Evolutionary conservation across 2,797 vertebrate species (phyloP), one percentile per base, ranked within the genome.

Genomic region (Xyrichtys novacula): DNA sequence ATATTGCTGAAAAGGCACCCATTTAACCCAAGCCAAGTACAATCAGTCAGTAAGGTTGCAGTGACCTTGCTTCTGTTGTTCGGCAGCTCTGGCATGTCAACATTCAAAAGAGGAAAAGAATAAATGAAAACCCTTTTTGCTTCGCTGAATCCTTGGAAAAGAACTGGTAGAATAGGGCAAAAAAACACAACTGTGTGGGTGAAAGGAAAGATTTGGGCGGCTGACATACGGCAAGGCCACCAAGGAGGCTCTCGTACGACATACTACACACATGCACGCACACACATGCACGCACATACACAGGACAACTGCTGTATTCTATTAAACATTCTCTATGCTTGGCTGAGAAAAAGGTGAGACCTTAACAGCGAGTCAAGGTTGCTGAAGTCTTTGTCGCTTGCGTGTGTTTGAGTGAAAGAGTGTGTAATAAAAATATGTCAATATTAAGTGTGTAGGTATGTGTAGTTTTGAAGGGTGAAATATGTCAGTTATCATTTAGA

Each of bases 361-460:
- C 74, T 84, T 75, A 74, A 79, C 58, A 42, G 36, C 61, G 22
- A 60, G 61, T 76, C 70, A 65, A 53, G 71, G 70, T 74, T 71
- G 71, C 70, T 43, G 64, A 65, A 74, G 22, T 60, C 56, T 76
- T 42, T 61, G 20, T 65, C 25, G 25, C 43, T 22, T 12, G 23
- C 34, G 38, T 62, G 52, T 43, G 42, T 38, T 10, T 26, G 22
- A 59, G 23, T 34, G 38, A 56, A 48, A 26, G 17, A 25, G 20
- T 61, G 44, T 55, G 23, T 47, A 34, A 34, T 34, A 34, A 12
- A 32, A 34, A 14, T 34, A 4, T 34, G 32, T 72, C 26, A 56
- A 15, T 65, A n/a, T 29, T 64, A 20, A 63, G 15, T 1, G 39
- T 17, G 40, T n/a, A n/a, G n/a, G n/a, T n/a, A n/a, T n/a, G 20